Base-by-base conservation (phyloP, 2,888 invertebrate species). In the Zonitis immaculata region DNA sequence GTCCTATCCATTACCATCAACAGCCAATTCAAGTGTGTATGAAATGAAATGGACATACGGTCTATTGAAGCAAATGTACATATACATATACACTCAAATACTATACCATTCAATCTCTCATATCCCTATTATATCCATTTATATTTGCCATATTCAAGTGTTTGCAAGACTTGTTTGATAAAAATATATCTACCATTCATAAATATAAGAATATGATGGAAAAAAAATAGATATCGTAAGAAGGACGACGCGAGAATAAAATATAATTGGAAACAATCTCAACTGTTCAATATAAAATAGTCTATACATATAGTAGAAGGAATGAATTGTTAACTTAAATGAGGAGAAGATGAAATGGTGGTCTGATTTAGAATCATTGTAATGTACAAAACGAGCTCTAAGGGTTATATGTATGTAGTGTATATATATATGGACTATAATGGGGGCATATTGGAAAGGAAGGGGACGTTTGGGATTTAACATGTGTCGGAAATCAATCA, bases 401-500 rank as follows among this genome's bases (percentile, higher is more conserved):
- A 25, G 35, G 50, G 43, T 22, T 46, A n/a, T n/a, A n/a, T n/a
- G n/a, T n/a, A n/a, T n/a, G n/a, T n/a, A n/a, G n/a, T n/a, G n/a
- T n/a, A n/a, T n/a, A n/a, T n/a, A 20, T 9, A 57, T 39, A 16
- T 39, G 18, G 20, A n/a, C 20, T 18, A 39, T 39, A 20, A 39
- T 56, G 48, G 51, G 51, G 39, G 28, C 50, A 44, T 49, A 27
- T 25, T 51, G 59, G 57, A 63, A 60, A 16, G n/a, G n/a, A n/a
- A 39, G 39, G 39, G 39, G 39, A 44, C 61, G 58, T 58, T 57
- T 64, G 64, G 61, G 63, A 64, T 62, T 60, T 55, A 60, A 59
- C 65, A 63, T 65, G 66, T 66, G 67, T 66, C 65, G 62, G 61
- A 65, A 66, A 68, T 66, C 66, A 66, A 68, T 68, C 66, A 64